A percentile compares a stretch with the other conserved stretches of the same genome.
Evolutionary conservation across 2,797 vertebrate species (phyloP).

Genomic region (Lutjanus campechanus): DNA sequence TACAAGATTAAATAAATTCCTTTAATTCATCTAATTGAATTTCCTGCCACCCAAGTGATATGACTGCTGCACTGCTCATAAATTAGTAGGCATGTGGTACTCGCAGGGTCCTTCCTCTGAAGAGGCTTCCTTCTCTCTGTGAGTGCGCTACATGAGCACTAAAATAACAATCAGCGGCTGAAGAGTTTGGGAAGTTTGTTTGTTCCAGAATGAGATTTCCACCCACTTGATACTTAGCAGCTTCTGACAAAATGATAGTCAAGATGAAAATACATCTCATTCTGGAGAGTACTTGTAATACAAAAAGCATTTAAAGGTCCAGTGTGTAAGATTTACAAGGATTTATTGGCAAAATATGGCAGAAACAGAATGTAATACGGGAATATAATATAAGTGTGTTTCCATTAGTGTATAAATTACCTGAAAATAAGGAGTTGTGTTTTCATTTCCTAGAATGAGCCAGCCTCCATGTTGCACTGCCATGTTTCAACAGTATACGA

Average conservation of each 20-base stretch:
- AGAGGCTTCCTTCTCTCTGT: slow-evolving; percentile 29
- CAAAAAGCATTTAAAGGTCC: neutral
- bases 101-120: neutral
- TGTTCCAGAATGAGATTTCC: slow-evolving; percentile 40
- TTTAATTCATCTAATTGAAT: slow-evolving; percentile 55
- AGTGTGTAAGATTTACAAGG: no score
- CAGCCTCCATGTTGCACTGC: no score
- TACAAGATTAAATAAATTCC: slow-evolving; percentile 46
- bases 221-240: slow-evolving; percentile 18
- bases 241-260: slow-evolving; percentile 27
- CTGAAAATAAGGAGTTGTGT: no score
- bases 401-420: no score
- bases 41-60: slow-evolving; percentile 42
- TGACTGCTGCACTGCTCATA: slow-evolving; percentile 39
- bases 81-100: slow-evolving; percentile 59
- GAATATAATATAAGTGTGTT: no score
- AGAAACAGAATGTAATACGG: no score
- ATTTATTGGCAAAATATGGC: no score
- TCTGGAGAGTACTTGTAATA: neutral
- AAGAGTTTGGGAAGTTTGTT: slow-evolving; percentile 42
- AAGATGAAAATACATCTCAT: slow-evolving; percentile 11
- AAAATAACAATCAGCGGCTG: slow-evolving; percentile 45
- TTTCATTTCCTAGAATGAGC: no score
- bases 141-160: slow-evolving; percentile 16
- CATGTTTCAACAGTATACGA: no score